phyloP scores from a whole-genome alignment of 1,140 invertebrate species.

The Campoletis sonorensis region DNA sequence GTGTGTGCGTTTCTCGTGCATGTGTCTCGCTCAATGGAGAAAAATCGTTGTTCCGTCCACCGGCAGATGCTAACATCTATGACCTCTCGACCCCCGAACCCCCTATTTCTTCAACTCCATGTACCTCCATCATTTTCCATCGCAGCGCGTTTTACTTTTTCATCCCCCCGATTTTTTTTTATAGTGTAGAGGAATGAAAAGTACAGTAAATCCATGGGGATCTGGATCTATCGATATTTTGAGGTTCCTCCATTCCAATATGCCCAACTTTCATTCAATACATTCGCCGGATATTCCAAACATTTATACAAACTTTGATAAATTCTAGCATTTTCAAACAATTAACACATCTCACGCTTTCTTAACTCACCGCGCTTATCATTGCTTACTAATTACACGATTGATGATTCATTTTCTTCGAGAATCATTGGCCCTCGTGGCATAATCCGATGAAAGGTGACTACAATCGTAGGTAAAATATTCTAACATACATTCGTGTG shows the following conservation, averaged over 20 bases:
- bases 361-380: neutral
- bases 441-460: neutral
- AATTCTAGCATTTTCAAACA: neutral
- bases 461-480: neutral
- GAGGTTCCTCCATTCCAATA: too few species aligned
- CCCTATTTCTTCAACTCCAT: neutral
- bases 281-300: too few species aligned
- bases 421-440: neutral
- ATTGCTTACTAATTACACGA: too few species aligned
- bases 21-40: neutral
- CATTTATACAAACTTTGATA: too few species aligned
- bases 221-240: too few species aligned
- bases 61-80: slow-evolving; percentile 28
- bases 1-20: neutral
- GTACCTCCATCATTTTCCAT: neutral
- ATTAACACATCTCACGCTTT: neutral
- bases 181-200: too few species aligned
- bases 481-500: neutral
- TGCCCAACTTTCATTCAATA: too few species aligned
- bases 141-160: too few species aligned
- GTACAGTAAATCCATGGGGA: neutral
- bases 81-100: neutral
- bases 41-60: slow-evolving; percentile 25
- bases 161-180: too few species aligned
- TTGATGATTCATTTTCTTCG: neutral